Conservation (phyloP, 2,888 invertebrate species). For the Agriotes lineatus region DNA sequence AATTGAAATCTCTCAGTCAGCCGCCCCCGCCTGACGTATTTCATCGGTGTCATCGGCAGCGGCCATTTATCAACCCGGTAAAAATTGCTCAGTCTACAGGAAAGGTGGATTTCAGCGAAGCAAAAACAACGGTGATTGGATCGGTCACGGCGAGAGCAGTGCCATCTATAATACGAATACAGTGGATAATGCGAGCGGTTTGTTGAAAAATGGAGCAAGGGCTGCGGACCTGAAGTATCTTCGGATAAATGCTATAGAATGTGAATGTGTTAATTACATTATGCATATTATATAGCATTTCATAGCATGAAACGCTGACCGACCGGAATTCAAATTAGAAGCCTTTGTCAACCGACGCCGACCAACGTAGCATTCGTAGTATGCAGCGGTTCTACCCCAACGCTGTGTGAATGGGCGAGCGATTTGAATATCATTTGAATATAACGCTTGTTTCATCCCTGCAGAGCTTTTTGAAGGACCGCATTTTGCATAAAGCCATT, state of each 20-base stretch:
- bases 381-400: slow-evolving; percentile 38
- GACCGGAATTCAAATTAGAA: slow-evolving; percentile 49
- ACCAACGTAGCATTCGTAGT: slow-evolving; percentile 27
- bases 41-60: slow-evolving; percentile 67
- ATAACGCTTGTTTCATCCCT: slow-evolving; percentile 45
- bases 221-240: slow-evolving; percentile 4
- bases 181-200: slow-evolving; percentile 1
- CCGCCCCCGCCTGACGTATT: slow-evolving; percentile 62
- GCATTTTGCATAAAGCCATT: slow-evolving; percentile 31
- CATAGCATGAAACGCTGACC: slow-evolving; percentile 35
- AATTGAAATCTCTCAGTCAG: slow-evolving; percentile 66
- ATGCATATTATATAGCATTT: slow-evolving; percentile 30
- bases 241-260: slow-evolving; percentile 13
- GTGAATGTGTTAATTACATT: slow-evolving; percentile 34
- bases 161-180: slow-evolving; percentile 21
- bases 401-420: slow-evolving; percentile 44
- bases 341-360: slow-evolving; percentile 40
- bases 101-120: slow-evolving; percentile 65
- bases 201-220: background rate
- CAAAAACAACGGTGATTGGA: slow-evolving; percentile 63
- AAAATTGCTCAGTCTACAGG: slow-evolving; percentile 66
- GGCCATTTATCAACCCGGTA: slow-evolving; percentile 66
- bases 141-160: slow-evolving; percentile 31
- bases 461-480: slow-evolving; percentile 37
- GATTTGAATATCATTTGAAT: slow-evolving; percentile 54